These are phyloP conservation scores for Colinus virginianus DNA, from an alignment of 2,113 vertebrate genomes.

Conservation along the genomic window DNA sequence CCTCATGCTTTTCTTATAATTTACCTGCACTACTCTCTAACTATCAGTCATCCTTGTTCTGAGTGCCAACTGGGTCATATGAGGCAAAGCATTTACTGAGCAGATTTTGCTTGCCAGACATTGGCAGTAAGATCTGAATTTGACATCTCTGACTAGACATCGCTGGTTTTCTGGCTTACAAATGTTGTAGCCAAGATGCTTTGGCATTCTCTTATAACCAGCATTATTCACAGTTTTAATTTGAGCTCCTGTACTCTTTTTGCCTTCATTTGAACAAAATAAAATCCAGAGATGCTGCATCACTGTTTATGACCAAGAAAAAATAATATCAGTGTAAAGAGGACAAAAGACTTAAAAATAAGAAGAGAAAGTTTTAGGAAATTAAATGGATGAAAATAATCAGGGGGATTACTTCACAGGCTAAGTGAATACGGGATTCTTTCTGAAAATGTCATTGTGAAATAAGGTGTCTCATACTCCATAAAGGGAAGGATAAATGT, in stretches of 20 bases:
- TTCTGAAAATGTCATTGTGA: constrained; percentile 10
- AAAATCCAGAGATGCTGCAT: constrained; percentile 16
- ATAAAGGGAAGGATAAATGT: neutral
- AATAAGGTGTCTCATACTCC: neutral
- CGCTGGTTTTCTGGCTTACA: constrained; percentile 39
- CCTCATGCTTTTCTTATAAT: neutral
- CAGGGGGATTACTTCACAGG: neutral
- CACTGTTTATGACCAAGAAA: constrained; percentile 32
- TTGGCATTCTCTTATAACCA: constrained; percentile 51
- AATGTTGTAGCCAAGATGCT: neutral
- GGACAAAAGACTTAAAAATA: neutral
- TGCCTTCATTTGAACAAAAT: constrained; percentile 46
- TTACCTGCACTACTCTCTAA: neutral
- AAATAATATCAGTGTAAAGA: constrained; percentile 21
- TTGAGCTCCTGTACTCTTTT: constrained; percentile 59
- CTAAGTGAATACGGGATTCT: neutral
- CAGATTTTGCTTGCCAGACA: constrained; percentile 20
- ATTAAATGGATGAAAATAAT: neutral
- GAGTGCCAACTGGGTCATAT: constrained; percentile 36
- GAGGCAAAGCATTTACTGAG: constrained; percentile 52
- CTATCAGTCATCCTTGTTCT: neutral
- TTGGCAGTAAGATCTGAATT: constrained; percentile 58
- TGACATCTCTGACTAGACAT: constrained; percentile 70
- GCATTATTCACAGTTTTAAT: constrained; percentile 55
- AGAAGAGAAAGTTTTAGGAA: neutral